These are phyloP conservation scores for Fratercula arctica DNA, from an alignment of 2,797 vertebrate species.

Conservation along the genomic window DNA sequence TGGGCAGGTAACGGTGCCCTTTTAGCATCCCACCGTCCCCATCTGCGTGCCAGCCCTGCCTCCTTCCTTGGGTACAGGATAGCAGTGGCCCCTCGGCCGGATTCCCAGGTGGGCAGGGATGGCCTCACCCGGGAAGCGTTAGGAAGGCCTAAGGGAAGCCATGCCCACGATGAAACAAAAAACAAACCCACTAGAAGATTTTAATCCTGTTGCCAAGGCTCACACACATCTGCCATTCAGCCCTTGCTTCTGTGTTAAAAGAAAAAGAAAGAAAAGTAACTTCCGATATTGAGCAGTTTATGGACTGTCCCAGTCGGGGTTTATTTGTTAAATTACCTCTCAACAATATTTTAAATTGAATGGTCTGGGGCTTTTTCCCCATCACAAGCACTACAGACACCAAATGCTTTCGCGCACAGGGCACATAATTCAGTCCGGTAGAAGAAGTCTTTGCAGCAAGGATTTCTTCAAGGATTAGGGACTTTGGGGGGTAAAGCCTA, in stretches of 20 bases:
- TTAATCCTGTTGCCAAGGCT: neutral
- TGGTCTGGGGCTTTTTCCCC: neutral
- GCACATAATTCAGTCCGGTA: neutral
- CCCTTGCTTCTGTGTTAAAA: neutral
- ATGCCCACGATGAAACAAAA: neutral
- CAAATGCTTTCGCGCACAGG: neutral
- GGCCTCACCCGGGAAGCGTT: neutral
- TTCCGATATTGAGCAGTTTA: neutral
- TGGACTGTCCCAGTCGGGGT: neutral
- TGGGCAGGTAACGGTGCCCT: constrained; percentile 90
- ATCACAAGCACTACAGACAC: neutral
- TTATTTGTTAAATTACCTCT: neutral
- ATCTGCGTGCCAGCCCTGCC: constrained; percentile 80
- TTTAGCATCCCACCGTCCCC: constrained; percentile 90
- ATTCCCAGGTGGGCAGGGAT: neutral
- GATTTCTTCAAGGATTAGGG: neutral
- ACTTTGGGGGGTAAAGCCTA: neutral
- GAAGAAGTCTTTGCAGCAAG: neutral
- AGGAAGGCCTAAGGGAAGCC: constrained; percentile 11
- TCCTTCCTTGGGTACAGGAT: constrained; percentile 36
- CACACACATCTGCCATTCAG: constrained; percentile 18
- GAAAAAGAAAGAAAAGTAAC: neutral
- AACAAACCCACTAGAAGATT: constrained; percentile 26
- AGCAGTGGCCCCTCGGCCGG: constrained; percentile 45
- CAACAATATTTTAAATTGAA: neutral